Evolutionary conservation across 2,797 vertebrate genomes (phyloP), one percentile per base, ranked within the genome.

Genomic region (Cynopterus sphinx): DNA sequence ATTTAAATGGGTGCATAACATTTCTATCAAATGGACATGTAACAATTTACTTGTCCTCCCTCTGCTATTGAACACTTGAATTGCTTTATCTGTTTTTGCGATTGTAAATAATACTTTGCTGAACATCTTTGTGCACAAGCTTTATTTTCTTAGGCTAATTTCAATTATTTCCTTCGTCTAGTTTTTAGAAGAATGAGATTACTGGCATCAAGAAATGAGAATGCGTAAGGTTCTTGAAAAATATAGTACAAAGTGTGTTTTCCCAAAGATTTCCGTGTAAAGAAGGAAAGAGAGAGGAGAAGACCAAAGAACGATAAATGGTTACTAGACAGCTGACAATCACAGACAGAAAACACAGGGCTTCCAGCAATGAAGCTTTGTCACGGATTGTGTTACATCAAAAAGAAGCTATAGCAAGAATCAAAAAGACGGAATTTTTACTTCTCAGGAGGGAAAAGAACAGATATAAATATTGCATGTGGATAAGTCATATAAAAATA

Each of bases 131-230:
- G 67, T 57, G 15, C 68, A 9, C 0, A 33, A 71, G 33, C 61
- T 94, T 57, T 63, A 74, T 88, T 82, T 92, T 88, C 68, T 82
- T 61, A 39, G 57, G 86, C 74, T 95, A 57, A 55, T 95, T 94
- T 96, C 87, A 75, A 94, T 97, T 83, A 59, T 93, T 85, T 90
- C 86, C 41, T 94, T 71, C 59, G 16, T 26, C 31, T 89, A 71
- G 36, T 87, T 95, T 91, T 81, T 84, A 61, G 22, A 90, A 94
- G 24, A 28, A 84, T 67, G 31, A 71, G 83, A 73, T 84, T 74
- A 39, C 49, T 46, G 68, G 33, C 28, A 12, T 79, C 88, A 82
- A 55, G 33, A 78, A 63, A 71, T 90, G 57, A 78, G 61, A 31
- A 73, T 89, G 87, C 67, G 33, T 51, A 67, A 96, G 36, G 21